These are phyloP conservation scores for Uromys caudimaculatus DNA, from an alignment of 2,797 vertebrate species.

Conservation along the genomic window DNA sequence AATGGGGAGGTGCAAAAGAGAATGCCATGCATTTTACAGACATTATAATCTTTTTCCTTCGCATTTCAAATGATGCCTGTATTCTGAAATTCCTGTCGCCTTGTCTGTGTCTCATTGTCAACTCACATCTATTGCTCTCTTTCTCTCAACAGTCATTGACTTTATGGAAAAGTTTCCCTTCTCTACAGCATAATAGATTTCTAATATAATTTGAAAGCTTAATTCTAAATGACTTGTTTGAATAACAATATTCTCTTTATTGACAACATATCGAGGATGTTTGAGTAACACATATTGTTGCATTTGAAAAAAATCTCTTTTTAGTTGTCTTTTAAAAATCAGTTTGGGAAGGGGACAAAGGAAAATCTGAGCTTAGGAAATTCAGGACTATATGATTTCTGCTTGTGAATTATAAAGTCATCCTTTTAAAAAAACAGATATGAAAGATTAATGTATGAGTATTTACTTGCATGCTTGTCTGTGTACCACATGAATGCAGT, in stretches of 20 bases:
- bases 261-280: background rate
- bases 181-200: background rate
- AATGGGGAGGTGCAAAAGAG: background rate
- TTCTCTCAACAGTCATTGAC: background rate
- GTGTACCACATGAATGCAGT: background rate
- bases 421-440: background rate
- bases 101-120: background rate
- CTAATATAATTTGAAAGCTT: background rate
- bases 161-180: background rate
- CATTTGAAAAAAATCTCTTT: background rate
- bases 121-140: background rate
- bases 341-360: background rate
- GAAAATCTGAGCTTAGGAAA: background rate
- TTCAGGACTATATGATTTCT: background rate
- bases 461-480: background rate
- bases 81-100: too few relatives aligned
- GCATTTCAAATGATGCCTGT: background rate
- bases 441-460: background rate
- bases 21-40: rapidly evolving
- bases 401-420: background rate
- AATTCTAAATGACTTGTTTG: background rate
- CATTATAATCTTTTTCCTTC: background rate
- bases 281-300: background rate
- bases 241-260: background rate
- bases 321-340: background rate